Base-by-base conservation (phyloP, 2,113 vertebrate species). In the Procavia capensis region DNA sequence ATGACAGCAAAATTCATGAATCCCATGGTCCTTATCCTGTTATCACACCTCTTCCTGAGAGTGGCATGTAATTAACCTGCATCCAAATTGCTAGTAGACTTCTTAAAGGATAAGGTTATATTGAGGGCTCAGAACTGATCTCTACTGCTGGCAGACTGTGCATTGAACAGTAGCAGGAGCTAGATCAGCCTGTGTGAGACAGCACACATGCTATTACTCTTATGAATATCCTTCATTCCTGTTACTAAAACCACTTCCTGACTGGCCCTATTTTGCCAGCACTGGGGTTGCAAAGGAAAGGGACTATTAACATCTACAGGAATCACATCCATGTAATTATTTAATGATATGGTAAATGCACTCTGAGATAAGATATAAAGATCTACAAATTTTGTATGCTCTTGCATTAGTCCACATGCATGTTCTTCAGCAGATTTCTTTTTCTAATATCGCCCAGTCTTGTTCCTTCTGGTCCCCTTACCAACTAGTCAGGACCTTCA, bases 151-250 rank as follows among this genome's bases (percentile, higher is more conserved):
- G 19, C 16, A 29, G 13, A 34, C 0, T 0, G 4, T 36, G 19
- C n/a, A 19, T 72, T 63, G 6, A 79, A 34, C 10, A 75, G 31
- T 13, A 34, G 3, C 34, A 66, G 5, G 10, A 11, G 11, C 75
- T 11, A 81, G 34, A 66, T 39, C 4, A 25, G 9, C 19, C 43
- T 57, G 57, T 43, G 6, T 16, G 20, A 74, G 13, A 57, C 19
- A 2, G 11, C 72, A 36, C 22, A 8, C 11, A n/a, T 47, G 24
- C 2, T 19, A 0, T 0, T 39, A 45, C 27, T 14, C 25, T 72
- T 14, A 4, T 27, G 22, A 76, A 39, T 66, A 82, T 39, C 10
- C 17, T 27, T n/a, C 43, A 17, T 50, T 3, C 72, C 34, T 83
- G 4, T 54, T 25, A 45, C 2, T 36, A 39, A 4, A 39, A 3